Evolutionary conservation across 2,888 invertebrate species (phyloP).

Genomic region (Scaptomyza reducta): DNA sequence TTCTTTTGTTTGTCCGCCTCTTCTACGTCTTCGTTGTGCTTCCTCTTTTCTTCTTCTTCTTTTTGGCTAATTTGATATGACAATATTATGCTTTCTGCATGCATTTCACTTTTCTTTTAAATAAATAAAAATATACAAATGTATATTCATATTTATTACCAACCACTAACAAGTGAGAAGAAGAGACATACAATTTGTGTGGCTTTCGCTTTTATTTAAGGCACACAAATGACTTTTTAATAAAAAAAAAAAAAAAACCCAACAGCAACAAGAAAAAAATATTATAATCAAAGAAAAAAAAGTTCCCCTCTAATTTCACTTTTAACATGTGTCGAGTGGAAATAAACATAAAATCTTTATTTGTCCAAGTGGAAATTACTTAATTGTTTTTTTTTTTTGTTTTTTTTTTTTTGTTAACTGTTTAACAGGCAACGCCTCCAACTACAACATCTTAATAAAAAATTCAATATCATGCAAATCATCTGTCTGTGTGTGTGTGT

Average conservation of each 20-base stretch:
- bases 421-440: constrained; percentile 27
- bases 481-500: constrained; percentile 61
- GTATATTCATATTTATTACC: constrained; percentile 21
- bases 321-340: constrained; percentile 63
- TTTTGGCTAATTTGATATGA: constrained; percentile 63
- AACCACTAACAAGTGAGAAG: constrained; percentile 9
- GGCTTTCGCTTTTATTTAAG: constrained; percentile 74
- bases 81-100: constrained; percentile 57
- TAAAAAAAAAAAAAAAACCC: constrained; percentile 48
- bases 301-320: constrained; percentile 70
- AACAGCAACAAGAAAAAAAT: constrained; percentile 13
- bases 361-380: constrained; percentile 68
- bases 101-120: constrained; percentile 78
- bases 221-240: constrained; percentile 63
- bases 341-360: constrained; percentile 62
- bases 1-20: constrained; percentile 67
- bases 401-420: background rate
- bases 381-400: constrained; percentile 63
- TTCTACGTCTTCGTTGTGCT: constrained; percentile 12
- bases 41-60: constrained; percentile 7
- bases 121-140: constrained; percentile 55
- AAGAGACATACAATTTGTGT: constrained; percentile 59
- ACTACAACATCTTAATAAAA: constrained; percentile 5
- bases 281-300: constrained; percentile 22
- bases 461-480: constrained; percentile 67